Percentiles rank a stretch among this genome's conserved stretches.
Conservation (phyloP, 2,797 vertebrate species). For the Phaenicophaeus curvirostris region DNA sequence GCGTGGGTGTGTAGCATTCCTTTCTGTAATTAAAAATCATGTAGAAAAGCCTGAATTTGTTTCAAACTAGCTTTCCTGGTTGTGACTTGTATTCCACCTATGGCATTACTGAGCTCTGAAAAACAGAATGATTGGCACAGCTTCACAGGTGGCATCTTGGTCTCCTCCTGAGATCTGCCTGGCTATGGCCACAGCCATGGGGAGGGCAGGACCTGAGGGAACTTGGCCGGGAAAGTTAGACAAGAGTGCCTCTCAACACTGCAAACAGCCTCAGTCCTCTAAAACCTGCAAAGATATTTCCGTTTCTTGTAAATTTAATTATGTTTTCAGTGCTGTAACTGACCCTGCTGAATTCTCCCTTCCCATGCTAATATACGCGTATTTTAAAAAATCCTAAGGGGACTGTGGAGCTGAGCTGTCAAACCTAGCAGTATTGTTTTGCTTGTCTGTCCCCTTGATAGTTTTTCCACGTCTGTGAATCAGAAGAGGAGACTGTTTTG, state of each 20-base stretch:
- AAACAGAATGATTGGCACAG: neutral
- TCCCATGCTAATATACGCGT: neutral
- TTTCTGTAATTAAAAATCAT: neutral
- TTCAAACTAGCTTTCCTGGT: neutral
- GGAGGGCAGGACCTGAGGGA: neutral
- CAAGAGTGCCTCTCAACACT: neutral
- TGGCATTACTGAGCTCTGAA: neutral
- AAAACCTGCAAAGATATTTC: neutral
- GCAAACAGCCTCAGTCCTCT: neutral
- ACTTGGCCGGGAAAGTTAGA: rapidly evolving
- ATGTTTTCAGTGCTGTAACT: neutral
- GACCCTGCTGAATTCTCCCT: neutral
- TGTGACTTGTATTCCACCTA: neutral
- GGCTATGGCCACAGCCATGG: neutral
- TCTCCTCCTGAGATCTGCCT: neutral
- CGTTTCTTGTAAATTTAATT: neutral
- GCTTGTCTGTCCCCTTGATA: neutral
- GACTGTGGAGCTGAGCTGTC: neutral
- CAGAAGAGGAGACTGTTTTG: neutral
- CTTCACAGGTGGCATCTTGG: neutral
- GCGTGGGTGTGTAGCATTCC: rapidly evolving
- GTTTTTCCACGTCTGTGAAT: neutral
- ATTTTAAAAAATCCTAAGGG: neutral
- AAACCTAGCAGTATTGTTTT: neutral
- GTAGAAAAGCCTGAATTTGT: neutral